Conservation (phyloP, 2,113 vertebrate genomes). For the Pachyramphus minor region DNA sequence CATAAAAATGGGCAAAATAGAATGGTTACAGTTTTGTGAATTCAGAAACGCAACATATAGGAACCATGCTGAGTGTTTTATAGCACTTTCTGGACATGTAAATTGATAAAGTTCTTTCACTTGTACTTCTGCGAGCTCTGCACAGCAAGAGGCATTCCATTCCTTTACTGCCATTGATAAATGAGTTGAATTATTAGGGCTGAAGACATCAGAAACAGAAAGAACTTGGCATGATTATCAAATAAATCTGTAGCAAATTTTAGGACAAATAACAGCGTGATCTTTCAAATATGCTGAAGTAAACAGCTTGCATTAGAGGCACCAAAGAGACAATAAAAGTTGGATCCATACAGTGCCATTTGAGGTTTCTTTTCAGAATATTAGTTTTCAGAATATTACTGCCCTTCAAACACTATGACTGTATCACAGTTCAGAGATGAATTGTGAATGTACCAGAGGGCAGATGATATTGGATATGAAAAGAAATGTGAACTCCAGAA, state of each 20-base stretch:
- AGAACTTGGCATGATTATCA: not conserved
- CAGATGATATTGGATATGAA: not conserved
- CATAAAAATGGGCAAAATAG: not conserved
- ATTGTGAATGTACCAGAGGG: not conserved
- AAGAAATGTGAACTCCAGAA: not conserved
- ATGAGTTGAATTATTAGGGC: slow-evolving; percentile 25
- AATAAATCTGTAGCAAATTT: slow-evolving; percentile 31
- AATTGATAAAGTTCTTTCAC: not conserved
- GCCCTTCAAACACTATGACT: not conserved
- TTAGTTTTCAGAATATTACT: not conserved
- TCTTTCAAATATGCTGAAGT: slow-evolving; percentile 23
- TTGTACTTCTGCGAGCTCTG: not conserved
- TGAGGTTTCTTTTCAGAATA: not conserved
- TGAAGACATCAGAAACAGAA: slow-evolving; percentile 8
- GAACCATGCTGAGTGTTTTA: not conserved
- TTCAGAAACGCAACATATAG: not conserved
- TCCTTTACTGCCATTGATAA: not conserved
- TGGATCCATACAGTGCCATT: not conserved
- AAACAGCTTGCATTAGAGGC: slow-evolving; percentile 10
- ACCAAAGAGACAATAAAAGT: not conserved
- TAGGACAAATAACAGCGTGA: slow-evolving; percentile 2
- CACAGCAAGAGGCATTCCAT: slow-evolving; percentile 11
- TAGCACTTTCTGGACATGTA: not conserved
- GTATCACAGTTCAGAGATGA: not conserved
- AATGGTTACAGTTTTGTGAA: not conserved